Evolutionary conservation across 2,888 invertebrate genomes (phyloP), one percentile per base, ranked within the genome.

Genomic region (Amblyjoppa fuscipennis): DNA sequence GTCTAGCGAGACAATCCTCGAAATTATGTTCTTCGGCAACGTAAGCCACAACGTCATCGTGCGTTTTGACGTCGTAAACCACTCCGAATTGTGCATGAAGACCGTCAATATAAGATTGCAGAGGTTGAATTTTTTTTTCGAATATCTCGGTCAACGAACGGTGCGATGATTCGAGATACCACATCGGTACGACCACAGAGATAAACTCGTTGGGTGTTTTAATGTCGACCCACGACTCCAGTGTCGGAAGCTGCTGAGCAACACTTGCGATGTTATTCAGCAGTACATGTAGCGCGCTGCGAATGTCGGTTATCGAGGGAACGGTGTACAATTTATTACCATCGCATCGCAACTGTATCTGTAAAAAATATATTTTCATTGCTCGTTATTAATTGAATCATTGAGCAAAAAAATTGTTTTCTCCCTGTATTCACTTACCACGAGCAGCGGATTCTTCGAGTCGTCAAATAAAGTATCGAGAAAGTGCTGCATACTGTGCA

Each of bases 61-160:
- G 95, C 0, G 95, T 95, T 49, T 95, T 92, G 20, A 91, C 87
- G 28, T 96, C 95, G 83, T 96, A 96, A 2, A 97, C 93, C 89
- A 95, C 95, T 34, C 93, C 92, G 90, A 96, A 97, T 89, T 96
- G 95, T 11, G 93, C 85, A 56, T 95, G 95, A 81, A 97, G 94
- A 1, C 90, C 89, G 0, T 94, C 91, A 20, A 96, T 93, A 91
- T 97, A 97, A 16, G 94, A 90, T 28, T 94, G 92, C 7, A 97
- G 93, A 0, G 96, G 96, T 59, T 93, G 88, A 89, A 96, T 97
- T 0, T 96, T 95, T 20, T 89, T 87, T 7, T 95, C 91, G 38
- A 97, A 93, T 85, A 95, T 95, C 0, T 92, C 87, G 76, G 95
- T 95, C 16, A 97, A 93, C 88, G 94, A 93, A 51, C 94, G 89